Percentiles rank a stretch among this genome's conserved stretches.
Evolutionary conservation across 2,113 vertebrate genomes (phyloP).

Genomic region (Mormyrus lacerda): DNA sequence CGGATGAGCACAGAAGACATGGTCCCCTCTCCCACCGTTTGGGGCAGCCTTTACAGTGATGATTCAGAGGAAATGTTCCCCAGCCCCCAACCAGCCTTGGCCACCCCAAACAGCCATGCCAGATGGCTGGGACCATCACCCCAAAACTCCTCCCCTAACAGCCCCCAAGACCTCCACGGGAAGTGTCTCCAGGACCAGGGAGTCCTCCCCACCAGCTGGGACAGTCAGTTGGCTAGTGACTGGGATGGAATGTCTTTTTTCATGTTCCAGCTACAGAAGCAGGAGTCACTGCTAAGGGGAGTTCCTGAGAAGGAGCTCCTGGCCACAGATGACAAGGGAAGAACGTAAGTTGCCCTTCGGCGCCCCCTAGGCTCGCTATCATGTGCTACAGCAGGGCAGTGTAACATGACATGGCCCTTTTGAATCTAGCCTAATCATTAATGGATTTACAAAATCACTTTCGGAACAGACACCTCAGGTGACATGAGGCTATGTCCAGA

Average conservation of each 20-base stretch:
- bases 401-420: neutral
- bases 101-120: slow-evolving; percentile 20
- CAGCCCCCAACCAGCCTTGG: slow-evolving; percentile 32
- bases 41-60: slow-evolving; percentile 31
- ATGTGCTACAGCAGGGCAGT: neutral
- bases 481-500: neutral
- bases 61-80: slow-evolving; percentile 43
- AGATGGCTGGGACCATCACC: slow-evolving; percentile 32
- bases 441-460: neutral
- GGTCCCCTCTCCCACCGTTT: neutral
- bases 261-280: slow-evolving; percentile 64
- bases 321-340: slow-evolving; percentile 50
- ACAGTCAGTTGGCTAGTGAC: slow-evolving; percentile 24
- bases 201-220: neutral
- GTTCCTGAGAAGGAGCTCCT: slow-evolving; percentile 53
- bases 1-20: slow-evolving; percentile 5
- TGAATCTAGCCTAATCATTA: neutral
- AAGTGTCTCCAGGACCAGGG: neutral
- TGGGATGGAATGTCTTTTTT: slow-evolving; percentile 56
- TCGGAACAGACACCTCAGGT: neutral
- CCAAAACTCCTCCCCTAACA: slow-evolving; percentile 14
- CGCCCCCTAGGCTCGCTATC: no score
- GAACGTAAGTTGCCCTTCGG: slow-evolving; percentile 48
- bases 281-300: slow-evolving; percentile 51
- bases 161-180: neutral